A percentile compares a stretch with the other conserved stretches of the same genome.
Conservation (phyloP, 1,140 invertebrate species). For the Pogonomyrmex californicus region DNA sequence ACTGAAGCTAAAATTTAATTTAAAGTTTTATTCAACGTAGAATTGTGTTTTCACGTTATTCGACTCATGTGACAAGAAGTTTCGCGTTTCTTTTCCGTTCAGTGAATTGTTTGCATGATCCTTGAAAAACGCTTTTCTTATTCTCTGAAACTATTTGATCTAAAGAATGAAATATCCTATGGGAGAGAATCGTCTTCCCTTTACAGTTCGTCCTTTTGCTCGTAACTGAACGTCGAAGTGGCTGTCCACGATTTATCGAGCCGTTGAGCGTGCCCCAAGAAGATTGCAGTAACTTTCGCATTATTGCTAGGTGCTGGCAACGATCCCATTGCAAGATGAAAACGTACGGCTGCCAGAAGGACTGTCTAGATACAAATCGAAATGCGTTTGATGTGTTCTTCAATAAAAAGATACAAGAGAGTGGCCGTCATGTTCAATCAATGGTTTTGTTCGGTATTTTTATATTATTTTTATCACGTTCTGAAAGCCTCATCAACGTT, state of each 20-base stretch:
- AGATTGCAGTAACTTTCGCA: slow-evolving; percentile 75
- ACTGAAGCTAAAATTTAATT: slow-evolving; percentile 4
- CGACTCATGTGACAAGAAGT: slow-evolving; percentile 12
- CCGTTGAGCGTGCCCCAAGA: slow-evolving; percentile 56
- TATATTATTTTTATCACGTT: not conserved
- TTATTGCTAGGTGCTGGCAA: slow-evolving; percentile 69
- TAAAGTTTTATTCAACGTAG: slow-evolving; percentile 1
- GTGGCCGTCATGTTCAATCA: not conserved
- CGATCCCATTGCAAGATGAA: slow-evolving; percentile 62
- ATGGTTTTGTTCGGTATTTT: not conserved
- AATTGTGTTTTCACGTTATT: not conserved
- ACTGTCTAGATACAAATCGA: slow-evolving; percentile 52
- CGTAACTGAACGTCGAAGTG: slow-evolving; percentile 45
- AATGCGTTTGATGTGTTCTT: slow-evolving; percentile 41
- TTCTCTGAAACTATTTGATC: slow-evolving; percentile 42
- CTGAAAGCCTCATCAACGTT: not conserved
- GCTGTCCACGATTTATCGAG: slow-evolving; percentile 72
- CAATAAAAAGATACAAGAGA: slow-evolving; percentile 16
- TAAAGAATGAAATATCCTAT: slow-evolving; percentile 60
- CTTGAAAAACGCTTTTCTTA: slow-evolving; percentile 10
- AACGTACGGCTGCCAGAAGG: slow-evolving; percentile 54
- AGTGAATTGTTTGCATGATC: slow-evolving; percentile 48
- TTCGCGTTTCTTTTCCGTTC: not conserved
- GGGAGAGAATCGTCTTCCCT: slow-evolving; percentile 62
- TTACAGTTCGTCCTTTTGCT: slow-evolving; percentile 62